Base-by-base conservation (phyloP, 2,113 vertebrate genomes). In the Halichoeres trimaculatus region DNA sequence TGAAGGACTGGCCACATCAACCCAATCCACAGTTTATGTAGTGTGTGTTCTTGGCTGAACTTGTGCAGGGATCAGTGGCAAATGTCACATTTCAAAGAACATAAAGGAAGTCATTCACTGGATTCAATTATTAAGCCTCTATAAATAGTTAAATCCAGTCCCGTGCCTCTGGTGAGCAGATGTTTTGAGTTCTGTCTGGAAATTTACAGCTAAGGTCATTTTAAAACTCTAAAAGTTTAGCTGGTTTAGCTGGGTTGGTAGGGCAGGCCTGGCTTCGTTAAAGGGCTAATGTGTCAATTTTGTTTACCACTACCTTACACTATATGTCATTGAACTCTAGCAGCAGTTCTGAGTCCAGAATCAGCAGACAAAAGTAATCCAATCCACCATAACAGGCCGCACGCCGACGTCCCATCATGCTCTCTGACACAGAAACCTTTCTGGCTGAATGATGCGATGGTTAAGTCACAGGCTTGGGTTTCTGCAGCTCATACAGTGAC, bases 381-480 rank as follows among this genome's bases (percentile, higher is more conserved):
- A 62, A 89, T 16, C 80, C 65, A 45, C 52, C 47, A 43, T 66
- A 76, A 70, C 52, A 66, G 80, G 66, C 55, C 8, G 5, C 53
- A 41, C 13, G n/a, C 58, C 12, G 26, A 40, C 52, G 62, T 81
- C 74, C 74, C 85, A 75, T 82, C 78, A 55, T 81, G 88, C 81
- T 87, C 47, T 84, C 79, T 85, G 89, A 90, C 80, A 84, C 80
- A 81, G 81, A 77, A 78, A 47, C 80, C 78, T n/a, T 76, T 58
- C n/a, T 5, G 70, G 48, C 57, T 58, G 61, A 77, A 83, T 54
- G 82, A 84, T 63, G 70, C 41, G 77, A 88, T 82, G 72, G 61
- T 55, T 1, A 22, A 69, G 71, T 53, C 5, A 41, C 47, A 41
- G 81, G 69, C 76, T 91, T 74, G 61, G 65, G 71, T 93, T 91